Evolutionary conservation across 1,140 invertebrate genomes (phyloP), one percentile per base, ranked within the genome.

Genomic region (Aphis gossypii): DNA sequence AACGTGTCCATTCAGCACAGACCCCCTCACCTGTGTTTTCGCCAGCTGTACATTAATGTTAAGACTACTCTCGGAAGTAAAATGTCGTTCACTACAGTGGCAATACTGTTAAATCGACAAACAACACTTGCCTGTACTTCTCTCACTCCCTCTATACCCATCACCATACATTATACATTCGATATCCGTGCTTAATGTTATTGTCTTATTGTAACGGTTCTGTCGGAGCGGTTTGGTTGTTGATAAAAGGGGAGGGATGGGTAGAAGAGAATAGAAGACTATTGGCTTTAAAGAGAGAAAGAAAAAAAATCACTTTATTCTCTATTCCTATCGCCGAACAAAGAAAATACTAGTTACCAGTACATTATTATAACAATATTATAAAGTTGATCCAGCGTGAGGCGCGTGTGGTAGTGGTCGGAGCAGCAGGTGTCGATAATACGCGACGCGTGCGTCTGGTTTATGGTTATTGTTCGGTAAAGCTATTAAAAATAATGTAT

Each of bases 41-140:
- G n/a, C 51, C 9, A 1, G 11, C 8, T 7, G 56, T 51, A 51
- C 48, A 48, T 48, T 1, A 48, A n/a, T 76, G 38, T 41, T 41
- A 91, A n/a, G 56, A 46, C 48, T 8, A 89, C 51, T 89, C 20
- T 89, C 48, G 88, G 88, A 89, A 89, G 88, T 89, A 89, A 56
- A 89, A 89, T 89, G 88, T 56, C 51, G 87, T 89, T 89, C 48
- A 51, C 88, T 89, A 48, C 88, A 89, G 88, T 89, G 88, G 60
- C 76, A 92, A 92, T 92, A 92, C 68, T 82, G 91, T 82, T 82
- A 92, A 84, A 92, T 92, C 91, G 68, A 48, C 91, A 84, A 83
- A 92, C 46, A 92, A 82, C 60, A 35, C 41, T 35, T 41, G 51
- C 21, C 38, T 21, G 35, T 38, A 18, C 46, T 92, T 21, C 21